Evolutionary conservation across 30 jellyfish, hydroid and myxozoan genomes (phyloP), one percentile per base, ranked within the genome.

Genomic region (Kudoa iwatai): DNA sequence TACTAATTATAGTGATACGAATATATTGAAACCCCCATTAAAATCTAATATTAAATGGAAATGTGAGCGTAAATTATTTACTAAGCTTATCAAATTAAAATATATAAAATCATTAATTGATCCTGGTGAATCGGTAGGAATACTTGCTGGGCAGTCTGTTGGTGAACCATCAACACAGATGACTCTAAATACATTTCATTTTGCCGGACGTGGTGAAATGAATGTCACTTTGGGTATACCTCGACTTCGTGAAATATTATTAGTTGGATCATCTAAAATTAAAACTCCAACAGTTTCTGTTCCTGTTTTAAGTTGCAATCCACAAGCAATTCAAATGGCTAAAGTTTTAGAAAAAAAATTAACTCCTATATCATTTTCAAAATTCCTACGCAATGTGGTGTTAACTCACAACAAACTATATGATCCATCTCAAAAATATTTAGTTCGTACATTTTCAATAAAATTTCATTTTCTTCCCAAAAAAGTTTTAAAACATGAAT

Each of bases 91-190:
- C 85, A 17, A 30, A 55, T 52, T 64, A 28, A 77, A 77, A 32
- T 77, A 62, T 50, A 26, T 59, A 33, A 44, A 62, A 23, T 57
- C 88, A 24, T 30, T 63, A 25, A 71, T 65, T 0, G 55, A 53
- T 7, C 85, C 96, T 0, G 96, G 96, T 42, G 96, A 77, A 51
- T 88, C 96, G 34, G 96, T 77, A 17, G 96, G 96, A 3, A 40
- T 64, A 15, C 55, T 77, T 6, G 96, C 96, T 38, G 83, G 88
- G 13, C 96, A 77, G 88, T 77, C 96, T 9, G 54, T 77, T 39
- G 96, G 96, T 21, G 96, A 77, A 41, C 96, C 96, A 1, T 77
- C 96, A 21, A 77, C 96, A 23, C 96, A 77, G 77, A 77, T 77
- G 96, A 77, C 96, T 44, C 44, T 77, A 58, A 77, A 77, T 39